Base-by-base conservation (phyloP, 2,888 invertebrate species). In the Incurvaria masculella region DNA sequence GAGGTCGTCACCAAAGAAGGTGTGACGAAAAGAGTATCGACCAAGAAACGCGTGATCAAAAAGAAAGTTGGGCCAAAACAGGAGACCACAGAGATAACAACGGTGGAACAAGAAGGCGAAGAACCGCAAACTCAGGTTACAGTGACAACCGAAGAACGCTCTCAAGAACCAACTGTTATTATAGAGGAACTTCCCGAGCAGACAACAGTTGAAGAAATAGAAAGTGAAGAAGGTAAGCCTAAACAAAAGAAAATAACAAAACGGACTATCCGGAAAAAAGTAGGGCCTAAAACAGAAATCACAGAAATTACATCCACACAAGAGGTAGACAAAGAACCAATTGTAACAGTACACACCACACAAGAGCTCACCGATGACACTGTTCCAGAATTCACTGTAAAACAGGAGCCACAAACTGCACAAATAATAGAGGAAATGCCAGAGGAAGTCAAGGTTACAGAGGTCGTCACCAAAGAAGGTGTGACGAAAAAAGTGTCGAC, bases 221-320 rank as follows among this genome's bases (percentile, higher is more conserved):
- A 51, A 40, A 54, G 53, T n/a, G 47, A 47, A 39, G 56, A 61
- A 58, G 62, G 59, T 23, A 58, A 56, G 18, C 53, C 57, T 2
- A 59, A 52, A 45, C 61, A 53, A 48, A 58, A 59, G 52, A 46
- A 41, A 20, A 16, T 49, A 2, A 52, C 45, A 40, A 51, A 51
- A 19, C 21, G 42, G 6, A n/a, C 49, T 18, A 42, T 45, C 20
- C 46, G 50, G 23, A 52, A 48, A 38, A 49, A 45, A 21, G 45
- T 27, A 27, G 47, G 49, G 21, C 40, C 39, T 17, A 54, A 62
- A 20, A 52, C 51, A 48, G 65, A 66, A 53, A 59, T 65, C 19
- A 64, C 68, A 17, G 61, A 68, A 55, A 64, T 65, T 14, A 55
- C 58, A 5, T 62, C 62, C 2, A 58, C 66, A 1, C 55, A 61